phyloP scores from a whole-genome alignment of 2,113 vertebrate genomes.

The Myotis brandtii region DNA sequence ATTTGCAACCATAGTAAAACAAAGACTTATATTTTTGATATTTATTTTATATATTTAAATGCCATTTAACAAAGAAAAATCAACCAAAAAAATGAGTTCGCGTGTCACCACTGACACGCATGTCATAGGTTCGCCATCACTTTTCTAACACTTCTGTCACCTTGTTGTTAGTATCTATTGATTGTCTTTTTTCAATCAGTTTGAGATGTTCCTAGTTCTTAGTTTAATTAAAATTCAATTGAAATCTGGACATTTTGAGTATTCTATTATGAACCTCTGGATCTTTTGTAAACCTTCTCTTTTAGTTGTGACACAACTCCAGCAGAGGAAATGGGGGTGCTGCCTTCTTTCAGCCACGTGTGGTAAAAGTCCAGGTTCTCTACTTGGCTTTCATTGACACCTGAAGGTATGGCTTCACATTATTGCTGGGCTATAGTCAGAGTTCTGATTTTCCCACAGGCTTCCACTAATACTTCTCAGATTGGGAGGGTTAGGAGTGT shows the following conservation, averaged over 20 bases:
- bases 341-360: not conserved
- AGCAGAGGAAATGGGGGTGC: not conserved
- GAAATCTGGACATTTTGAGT: not conserved
- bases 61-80: no score
- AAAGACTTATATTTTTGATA: no score
- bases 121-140: no score
- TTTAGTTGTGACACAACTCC: conserved; percentile 8
- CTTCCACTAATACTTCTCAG: not conserved
- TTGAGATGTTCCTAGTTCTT: not conserved
- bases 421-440: not conserved
- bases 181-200: conserved; percentile 11
- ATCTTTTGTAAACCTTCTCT: conserved; percentile 20
- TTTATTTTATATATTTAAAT: no score
- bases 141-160: not conserved
- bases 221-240: conserved; percentile 31
- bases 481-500: not conserved
- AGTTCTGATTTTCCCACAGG: not conserved
- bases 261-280: not conserved
- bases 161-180: not conserved
- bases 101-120: no score
- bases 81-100: no score
- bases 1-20: no score
- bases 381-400: not conserved
- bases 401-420: not conserved
- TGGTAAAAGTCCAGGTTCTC: not conserved